Base-by-base conservation (phyloP, 2,113 vertebrate genomes). In the Xiphorhynchus elegans region DNA sequence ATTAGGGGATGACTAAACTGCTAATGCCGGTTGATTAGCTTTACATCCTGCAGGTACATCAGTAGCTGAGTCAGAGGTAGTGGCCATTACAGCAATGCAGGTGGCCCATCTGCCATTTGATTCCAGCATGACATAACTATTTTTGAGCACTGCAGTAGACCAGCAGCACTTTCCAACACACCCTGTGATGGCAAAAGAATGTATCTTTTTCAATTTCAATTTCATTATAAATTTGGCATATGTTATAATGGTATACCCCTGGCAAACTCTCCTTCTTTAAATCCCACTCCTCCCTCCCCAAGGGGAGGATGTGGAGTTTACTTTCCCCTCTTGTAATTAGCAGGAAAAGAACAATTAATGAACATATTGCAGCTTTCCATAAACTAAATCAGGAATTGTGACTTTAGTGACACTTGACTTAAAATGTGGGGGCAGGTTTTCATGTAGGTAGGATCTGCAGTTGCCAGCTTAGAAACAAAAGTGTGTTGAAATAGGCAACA, bases 361-460 rank as follows among this genome's bases (percentile, higher is more conserved):
- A 89, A 56, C 29, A 20, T 39, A 62, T 26, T 63, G 56, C 26
- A 84, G 69, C 52, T 93, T 89, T 84, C 73, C 69, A 83, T 29
- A 40, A 67, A 88, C 49, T 9, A 2, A 86, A 29, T 83, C 18
- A 8, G 70, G 58, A 77, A 26, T 44, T 81, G 21, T 50, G 62
- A 79, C 69, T 81, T 87, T 12, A 74, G 37, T 62, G 87, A 86
- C 73, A 83, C 28, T 80, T 73, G 47, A 90, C 52, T 92, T 70
- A 81, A 90, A 74, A 42, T 9, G 52, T 17, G 42, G 77, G 40
- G 73, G 44, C 50, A 92, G 28, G 37, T 76, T 62, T 77, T 59
- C 44, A 35, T 1, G 23, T 47, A 76, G 29, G 26, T 76, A 50
- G 79, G n/a, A 83, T 64, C 40, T 28, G 42, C 81, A 74, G 35